phyloP scores from a whole-genome alignment of 2,888 invertebrate species.

The Cosmopolites sordidus region DNA sequence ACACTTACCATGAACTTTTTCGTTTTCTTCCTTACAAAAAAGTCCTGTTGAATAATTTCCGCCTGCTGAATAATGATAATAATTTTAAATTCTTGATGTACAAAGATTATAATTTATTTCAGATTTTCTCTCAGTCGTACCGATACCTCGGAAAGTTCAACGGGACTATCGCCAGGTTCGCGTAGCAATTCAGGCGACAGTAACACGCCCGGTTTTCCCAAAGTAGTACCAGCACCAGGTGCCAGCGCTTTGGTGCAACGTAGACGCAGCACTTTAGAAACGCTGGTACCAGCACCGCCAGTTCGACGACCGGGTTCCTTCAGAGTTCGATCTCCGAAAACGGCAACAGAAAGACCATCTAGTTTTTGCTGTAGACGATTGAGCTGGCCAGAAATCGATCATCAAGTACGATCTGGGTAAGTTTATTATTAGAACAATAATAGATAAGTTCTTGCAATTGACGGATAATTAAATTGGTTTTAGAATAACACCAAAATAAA shows the following conservation, averaged over 20 bases:
- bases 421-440: no score
- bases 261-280: constrained; percentile 60
- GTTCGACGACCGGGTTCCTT: constrained; percentile 52
- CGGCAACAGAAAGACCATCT: constrained; percentile 59
- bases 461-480: no score
- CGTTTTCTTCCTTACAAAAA: no score
- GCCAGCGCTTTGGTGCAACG: constrained; percentile 54
- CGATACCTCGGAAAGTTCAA: constrained; percentile 42
- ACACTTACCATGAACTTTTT: no score
- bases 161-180: constrained; percentile 36
- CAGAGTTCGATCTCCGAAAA: constrained; percentile 50
- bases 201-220: constrained; percentile 60
- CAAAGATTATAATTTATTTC: constrained; percentile 38
- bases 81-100: no score
- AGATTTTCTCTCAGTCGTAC: constrained; percentile 47
- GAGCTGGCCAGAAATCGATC: constrained; percentile 84
- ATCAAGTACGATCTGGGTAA: constrained; percentile 79
- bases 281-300: constrained; percentile 43
- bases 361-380: constrained; percentile 73
- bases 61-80: no score
- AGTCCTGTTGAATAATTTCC: no score
- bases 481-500: no score
- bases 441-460: no score
- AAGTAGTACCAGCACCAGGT: constrained; percentile 68
- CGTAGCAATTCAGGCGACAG: constrained; percentile 48